Evolutionary conservation across 2,797 vertebrate species (phyloP).

Genomic region (Tenualosa thibaudeaui): DNA sequence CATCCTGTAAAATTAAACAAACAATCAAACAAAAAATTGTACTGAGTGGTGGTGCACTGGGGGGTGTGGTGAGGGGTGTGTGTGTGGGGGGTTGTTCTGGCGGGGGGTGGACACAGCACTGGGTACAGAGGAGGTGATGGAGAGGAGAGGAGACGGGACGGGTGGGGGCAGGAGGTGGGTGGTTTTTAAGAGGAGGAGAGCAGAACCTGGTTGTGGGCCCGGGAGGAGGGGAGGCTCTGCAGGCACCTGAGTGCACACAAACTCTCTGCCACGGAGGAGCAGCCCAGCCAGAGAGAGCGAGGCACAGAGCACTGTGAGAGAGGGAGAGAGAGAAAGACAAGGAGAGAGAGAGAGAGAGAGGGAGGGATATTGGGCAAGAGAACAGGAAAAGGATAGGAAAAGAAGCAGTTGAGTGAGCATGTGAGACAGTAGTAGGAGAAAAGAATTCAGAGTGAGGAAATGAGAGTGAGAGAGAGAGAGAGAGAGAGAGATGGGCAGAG

Average conservation of each 20-base stretch:
- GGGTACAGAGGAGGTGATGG: slow-evolving; percentile 45
- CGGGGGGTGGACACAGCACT: slow-evolving; percentile 49
- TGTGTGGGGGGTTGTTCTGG: neutral
- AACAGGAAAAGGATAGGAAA: slow-evolving; percentile 59
- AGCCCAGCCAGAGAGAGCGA: slow-evolving; percentile 99
- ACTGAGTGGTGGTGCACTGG: neutral
- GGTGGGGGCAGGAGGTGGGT: slow-evolving; percentile 81
- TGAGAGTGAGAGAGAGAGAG: slow-evolving; percentile 49
- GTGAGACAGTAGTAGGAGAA: slow-evolving; percentile 36
- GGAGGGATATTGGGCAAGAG: slow-evolving; percentile 55
- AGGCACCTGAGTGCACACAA: slow-evolving; percentile 99
- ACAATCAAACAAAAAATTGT: too few relatives aligned
- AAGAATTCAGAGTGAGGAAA: slow-evolving; percentile 29
- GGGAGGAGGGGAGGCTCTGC: slow-evolving; percentile 99
- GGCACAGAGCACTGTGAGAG: slow-evolving; percentile 99
- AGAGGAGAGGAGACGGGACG: slow-evolving; percentile 51
- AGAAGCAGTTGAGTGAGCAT: slow-evolving; percentile 48
- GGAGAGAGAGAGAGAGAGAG: slow-evolving; percentile 62
- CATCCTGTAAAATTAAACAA: neutral
- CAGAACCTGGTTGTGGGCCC: slow-evolving; percentile 90
- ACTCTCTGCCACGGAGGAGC: slow-evolving; percentile 99
- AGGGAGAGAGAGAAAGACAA: slow-evolving; percentile 84
- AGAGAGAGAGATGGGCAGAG: slow-evolving; percentile 42
- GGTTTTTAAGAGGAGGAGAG: slow-evolving; percentile 87
- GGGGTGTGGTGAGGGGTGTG: slow-evolving; percentile 25